Evolutionary conservation across 2,113 vertebrate genomes (phyloP).

Genomic region (Xiphophorus hellerii): DNA sequence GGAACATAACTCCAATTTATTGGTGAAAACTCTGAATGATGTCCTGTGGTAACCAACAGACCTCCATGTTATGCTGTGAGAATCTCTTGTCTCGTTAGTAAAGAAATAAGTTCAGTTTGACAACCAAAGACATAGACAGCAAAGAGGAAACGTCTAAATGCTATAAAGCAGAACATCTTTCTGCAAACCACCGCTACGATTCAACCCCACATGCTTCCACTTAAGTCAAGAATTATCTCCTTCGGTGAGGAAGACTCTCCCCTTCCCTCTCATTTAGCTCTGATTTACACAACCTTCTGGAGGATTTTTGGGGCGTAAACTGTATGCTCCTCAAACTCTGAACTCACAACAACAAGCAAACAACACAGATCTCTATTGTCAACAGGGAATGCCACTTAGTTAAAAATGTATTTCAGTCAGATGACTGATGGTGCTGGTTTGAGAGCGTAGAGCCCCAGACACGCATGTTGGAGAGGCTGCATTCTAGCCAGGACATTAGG

Average conservation of each 20-base stretch:
- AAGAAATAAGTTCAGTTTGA: not conserved
- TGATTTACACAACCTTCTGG: conserved; percentile 58
- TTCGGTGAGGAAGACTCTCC: conserved; percentile 47
- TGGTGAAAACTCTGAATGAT: too few relatives aligned
- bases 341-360: conserved; percentile 24
- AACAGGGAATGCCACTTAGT: not conserved
- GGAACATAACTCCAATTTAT: too few relatives aligned
- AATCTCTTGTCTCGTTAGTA: not conserved
- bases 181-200: conserved; percentile 20
- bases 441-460: conserved; percentile 10
- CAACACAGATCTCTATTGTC: conserved; percentile 4
- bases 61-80: too few relatives aligned
- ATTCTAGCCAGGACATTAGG: conserved; percentile 8
- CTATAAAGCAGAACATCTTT: conserved; percentile 12
- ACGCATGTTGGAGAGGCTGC: conserved; percentile 10
- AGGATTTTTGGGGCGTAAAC: conserved; percentile 6
- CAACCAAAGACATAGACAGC: not conserved
- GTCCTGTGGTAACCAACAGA: too few relatives aligned
- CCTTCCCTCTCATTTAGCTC: conserved; percentile 67
- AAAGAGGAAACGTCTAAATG: conserved; percentile 7
- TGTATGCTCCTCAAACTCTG: not conserved
- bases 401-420: not conserved
- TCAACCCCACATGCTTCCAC: conserved; percentile 68
- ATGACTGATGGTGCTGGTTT: conserved; percentile 18
- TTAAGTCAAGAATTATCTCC: conserved; percentile 68